Percentiles rank a stretch among this genome's conserved stretches.
Conservation (phyloP, 2,888 invertebrate genomes). For the Crematogaster levior region DNA sequence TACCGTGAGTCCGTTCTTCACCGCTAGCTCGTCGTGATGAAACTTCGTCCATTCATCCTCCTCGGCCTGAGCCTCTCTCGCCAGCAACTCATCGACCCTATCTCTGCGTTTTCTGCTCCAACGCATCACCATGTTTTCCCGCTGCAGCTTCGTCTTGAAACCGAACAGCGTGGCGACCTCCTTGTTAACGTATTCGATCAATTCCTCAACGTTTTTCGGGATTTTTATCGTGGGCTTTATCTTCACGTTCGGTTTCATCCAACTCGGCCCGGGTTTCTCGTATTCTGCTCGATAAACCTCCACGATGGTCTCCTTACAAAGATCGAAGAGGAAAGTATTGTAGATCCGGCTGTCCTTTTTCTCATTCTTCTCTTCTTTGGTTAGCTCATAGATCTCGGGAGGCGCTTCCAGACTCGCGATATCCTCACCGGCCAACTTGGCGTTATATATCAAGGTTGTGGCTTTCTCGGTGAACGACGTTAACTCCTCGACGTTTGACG, state of each 20-base stretch:
- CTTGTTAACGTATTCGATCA: constrained; percentile 86
- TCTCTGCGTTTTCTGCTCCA: constrained; percentile 90
- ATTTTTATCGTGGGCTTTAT: constrained; percentile 85
- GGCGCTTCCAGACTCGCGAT: constrained; percentile 81
- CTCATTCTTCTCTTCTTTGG: constrained; percentile 80
- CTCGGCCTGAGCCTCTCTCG: constrained; percentile 90
- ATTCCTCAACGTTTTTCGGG: constrained; percentile 86
- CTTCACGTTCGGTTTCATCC: constrained; percentile 86
- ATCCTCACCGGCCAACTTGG: constrained; percentile 82
- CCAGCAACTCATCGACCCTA: constrained; percentile 90
- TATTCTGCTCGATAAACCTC: constrained; percentile 86
- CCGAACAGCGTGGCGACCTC: constrained; percentile 87
- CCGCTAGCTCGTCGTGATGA: constrained; percentile 90
- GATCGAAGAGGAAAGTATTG: constrained; percentile 88
- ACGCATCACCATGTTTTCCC: constrained; percentile 88
- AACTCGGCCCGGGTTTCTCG: constrained; percentile 86
- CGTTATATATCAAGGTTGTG: constrained; percentile 85
- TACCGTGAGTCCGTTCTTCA: constrained; percentile 88
- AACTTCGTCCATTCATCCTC: constrained; percentile 92
- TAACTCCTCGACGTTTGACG: constrained; percentile 86
- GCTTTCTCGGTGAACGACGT: constrained; percentile 85
- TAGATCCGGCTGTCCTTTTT: constrained; percentile 84
- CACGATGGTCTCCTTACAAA: constrained; percentile 88
- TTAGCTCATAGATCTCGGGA: constrained; percentile 79
- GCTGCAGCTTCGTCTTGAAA: constrained; percentile 86